phyloP scores from a whole-genome alignment of 2,888 invertebrate species.

The Rambutsinella grinnellia region DNA sequence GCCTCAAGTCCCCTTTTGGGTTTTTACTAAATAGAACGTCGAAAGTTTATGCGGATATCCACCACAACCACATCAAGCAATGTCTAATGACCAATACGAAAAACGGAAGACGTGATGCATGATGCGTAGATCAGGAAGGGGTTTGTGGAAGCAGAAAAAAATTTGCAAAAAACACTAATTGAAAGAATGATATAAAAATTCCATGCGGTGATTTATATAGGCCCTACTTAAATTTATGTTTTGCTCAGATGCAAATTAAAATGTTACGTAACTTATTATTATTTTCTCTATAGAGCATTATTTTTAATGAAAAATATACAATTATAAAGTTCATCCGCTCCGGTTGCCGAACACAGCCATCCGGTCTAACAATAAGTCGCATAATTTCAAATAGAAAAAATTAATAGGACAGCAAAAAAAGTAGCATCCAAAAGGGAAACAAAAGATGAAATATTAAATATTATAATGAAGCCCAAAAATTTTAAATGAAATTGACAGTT shows the following conservation, averaged over 20 bases:
- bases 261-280: background rate
- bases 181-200: background rate
- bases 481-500: too few relatives aligned
- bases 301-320: too few relatives aligned
- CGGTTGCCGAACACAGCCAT: too few relatives aligned
- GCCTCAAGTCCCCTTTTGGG: background rate
- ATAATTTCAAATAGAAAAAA: too few relatives aligned
- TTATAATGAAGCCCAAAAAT: too few relatives aligned
- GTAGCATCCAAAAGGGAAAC: too few relatives aligned
- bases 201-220: background rate
- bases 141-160: conserved; percentile 23
- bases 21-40: background rate
- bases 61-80: conserved; percentile 7
- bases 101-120: conserved; percentile 15
- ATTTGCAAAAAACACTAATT: too few relatives aligned
- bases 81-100: conserved; percentile 11
- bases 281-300: background rate
- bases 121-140: conserved; percentile 12
- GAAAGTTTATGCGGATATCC: background rate
- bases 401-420: too few relatives aligned
- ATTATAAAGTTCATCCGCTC: too few relatives aligned
- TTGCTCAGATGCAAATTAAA: background rate
- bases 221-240: background rate
- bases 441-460: too few relatives aligned
- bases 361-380: too few relatives aligned